A percentile compares a stretch with the other conserved stretches of the same genome.
These are phyloP conservation scores for Peromyscus aztecus DNA, from an alignment of 2,797 vertebrate genomes.

Conservation along the genomic window DNA sequence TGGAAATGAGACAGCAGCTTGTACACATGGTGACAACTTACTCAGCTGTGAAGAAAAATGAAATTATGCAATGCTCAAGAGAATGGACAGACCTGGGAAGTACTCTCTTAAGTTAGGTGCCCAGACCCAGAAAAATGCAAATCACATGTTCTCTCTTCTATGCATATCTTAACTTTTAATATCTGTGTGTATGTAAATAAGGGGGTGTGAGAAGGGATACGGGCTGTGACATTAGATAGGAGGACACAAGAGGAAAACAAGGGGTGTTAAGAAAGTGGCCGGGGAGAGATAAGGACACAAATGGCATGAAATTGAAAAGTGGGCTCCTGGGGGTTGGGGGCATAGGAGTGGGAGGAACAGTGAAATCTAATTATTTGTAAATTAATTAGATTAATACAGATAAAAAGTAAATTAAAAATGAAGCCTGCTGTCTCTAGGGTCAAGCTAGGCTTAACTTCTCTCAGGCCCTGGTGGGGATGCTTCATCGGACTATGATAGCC, in stretches of 20 bases:
- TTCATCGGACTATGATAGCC: no score
- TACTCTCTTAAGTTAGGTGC: neutral
- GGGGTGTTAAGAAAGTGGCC: neutral
- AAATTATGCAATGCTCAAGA: neutral
- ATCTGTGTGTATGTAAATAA: neutral
- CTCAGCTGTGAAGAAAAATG: neutral
- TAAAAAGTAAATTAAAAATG: neutral
- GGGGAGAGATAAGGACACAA: neutral
- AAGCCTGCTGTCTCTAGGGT: neutral
- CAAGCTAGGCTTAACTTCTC: neutral
- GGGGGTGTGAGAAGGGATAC: neutral
- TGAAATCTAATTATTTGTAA: neutral
- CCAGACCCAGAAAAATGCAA: neutral
- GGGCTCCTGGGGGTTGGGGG: neutral
- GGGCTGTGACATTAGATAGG: no score
- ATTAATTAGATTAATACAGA: no score
- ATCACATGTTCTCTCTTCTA: neutral
- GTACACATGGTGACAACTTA: neutral
- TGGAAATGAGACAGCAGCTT: neutral
- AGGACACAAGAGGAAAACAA: rapidly evolving
- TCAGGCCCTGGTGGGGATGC: rapidly evolving
- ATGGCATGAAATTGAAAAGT: no score
- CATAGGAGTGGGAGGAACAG: neutral
- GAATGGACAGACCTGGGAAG: neutral
- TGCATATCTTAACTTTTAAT: neutral